phyloP scores from a whole-genome alignment of 2,797 vertebrate genomes.

The Smutsia gigantea region DNA sequence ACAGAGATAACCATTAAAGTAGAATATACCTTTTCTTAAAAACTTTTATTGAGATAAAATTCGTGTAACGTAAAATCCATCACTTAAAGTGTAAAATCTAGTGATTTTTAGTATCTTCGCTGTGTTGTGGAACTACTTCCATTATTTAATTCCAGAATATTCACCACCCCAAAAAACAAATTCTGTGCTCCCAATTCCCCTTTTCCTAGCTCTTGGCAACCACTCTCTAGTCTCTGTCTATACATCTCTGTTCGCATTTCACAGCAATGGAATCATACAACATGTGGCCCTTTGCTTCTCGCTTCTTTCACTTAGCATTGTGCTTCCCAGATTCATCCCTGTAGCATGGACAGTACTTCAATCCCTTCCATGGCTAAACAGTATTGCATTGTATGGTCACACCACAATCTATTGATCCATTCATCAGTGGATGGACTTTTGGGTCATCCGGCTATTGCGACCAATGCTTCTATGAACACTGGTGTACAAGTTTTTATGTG shows the following conservation, averaged over 20 bases:
- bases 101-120: not conserved
- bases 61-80: not conserved
- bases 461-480: not conserved
- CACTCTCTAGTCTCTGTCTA: not conserved
- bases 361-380: not conserved
- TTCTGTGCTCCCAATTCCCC: not conserved
- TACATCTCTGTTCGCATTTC: not conserved
- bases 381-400: not conserved
- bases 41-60: not conserved
- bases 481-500: not conserved
- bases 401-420: not conserved
- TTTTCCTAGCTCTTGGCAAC: not conserved
- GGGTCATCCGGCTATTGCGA: not conserved
- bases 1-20: not conserved
- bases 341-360: not conserved
- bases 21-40: not conserved
- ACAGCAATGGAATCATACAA: not conserved
- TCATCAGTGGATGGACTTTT: not conserved
- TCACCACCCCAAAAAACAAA: conserved; percentile 7
- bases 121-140: not conserved
- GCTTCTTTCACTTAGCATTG: not conserved
- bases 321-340: not conserved
- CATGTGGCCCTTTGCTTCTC: not conserved
- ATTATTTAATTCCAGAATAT: not conserved
- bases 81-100: not conserved